Base-by-base conservation (phyloP, 2,113 vertebrate species). In the Chloropsis cyanopogon region DNA sequence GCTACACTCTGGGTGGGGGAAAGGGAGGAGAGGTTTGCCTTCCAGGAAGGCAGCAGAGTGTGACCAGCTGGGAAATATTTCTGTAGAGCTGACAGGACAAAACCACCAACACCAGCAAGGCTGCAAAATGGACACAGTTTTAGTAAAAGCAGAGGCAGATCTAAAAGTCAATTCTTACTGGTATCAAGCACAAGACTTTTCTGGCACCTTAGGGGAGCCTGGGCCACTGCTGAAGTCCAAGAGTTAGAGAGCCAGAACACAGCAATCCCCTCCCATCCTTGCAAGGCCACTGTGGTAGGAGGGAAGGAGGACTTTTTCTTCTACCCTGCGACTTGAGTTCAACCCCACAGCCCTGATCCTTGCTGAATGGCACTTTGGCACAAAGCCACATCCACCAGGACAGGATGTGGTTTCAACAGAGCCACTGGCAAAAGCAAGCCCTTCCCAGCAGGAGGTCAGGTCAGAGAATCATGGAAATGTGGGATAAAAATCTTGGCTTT, bases 381-480 rank as follows among this genome's bases (percentile, higher is more conserved):
- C 44, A 70, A 33, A 63, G 79, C 69, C 91, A 23, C 86, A 35
- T 49, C 69, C 86, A 75, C 1, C n/a, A 2, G 59, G 52, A 64
- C 73, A 95, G 92, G 89, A 95, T 82, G 89, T 29, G 88, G 90
- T 82, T 92, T 82, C 94, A 89, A 33, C 5, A 92, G 78, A 75
- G 46, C 53, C 52, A 57, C 82, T 89, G 92, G 92, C 81, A 87
- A 75, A 72, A 85, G 46, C 73, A 42, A 82, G n/a, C 3, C 1
- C 57, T 92, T 46, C 86, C 69, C 95, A 93, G 80, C 69, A 91
- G 81, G 86, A 82, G 37, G 65, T 59, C 77, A 91, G 61, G 86
- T 86, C 93, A 87, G 35, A 88, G 64, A 64, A 78, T 17, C 65
- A 49, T 44, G 77, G 65, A 91, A 92, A 87, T 14, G 28, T 39